Conservation (phyloP, 1,140 invertebrate species). For the Pogonomyrmex barbatus region DNA sequence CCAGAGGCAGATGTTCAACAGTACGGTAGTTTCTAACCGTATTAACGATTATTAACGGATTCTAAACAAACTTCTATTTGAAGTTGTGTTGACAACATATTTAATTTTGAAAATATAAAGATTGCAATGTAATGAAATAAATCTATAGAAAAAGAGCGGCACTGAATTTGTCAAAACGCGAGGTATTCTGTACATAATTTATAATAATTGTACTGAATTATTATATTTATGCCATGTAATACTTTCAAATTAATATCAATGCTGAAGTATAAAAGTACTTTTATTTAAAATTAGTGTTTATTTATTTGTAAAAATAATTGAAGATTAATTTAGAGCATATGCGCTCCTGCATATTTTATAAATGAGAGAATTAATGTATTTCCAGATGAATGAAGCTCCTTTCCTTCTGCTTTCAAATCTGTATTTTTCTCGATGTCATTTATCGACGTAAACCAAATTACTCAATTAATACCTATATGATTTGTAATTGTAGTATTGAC, state of each 20-base stretch:
- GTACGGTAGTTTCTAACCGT: no score
- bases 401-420: slow-evolving; percentile 6
- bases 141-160: neutral
- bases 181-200: no score
- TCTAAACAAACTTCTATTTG: neutral
- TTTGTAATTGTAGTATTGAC: slow-evolving; percentile 5
- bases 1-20: neutral
- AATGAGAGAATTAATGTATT: neutral
- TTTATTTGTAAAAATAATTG: slow-evolving; percentile 11
- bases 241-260: slow-evolving; percentile 12
- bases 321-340: neutral
- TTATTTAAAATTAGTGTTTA: slow-evolving; percentile 9
- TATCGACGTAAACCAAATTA: slow-evolving; percentile 30
- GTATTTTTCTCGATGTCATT: neutral
- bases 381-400: neutral
- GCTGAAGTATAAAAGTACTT: neutral
- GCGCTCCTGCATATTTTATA: neutral
- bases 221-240: neutral
- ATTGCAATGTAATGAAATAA: neutral
- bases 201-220: slow-evolving; percentile 3
- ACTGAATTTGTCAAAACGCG: neutral
- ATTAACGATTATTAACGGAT: neutral
- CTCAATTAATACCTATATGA: slow-evolving; percentile 13
- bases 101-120: slow-evolving; percentile 4
- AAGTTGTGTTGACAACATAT: neutral